Evolutionary conservation across 2,113 vertebrate species (phyloP).

Genomic region (Physeter macrocephalus): DNA sequence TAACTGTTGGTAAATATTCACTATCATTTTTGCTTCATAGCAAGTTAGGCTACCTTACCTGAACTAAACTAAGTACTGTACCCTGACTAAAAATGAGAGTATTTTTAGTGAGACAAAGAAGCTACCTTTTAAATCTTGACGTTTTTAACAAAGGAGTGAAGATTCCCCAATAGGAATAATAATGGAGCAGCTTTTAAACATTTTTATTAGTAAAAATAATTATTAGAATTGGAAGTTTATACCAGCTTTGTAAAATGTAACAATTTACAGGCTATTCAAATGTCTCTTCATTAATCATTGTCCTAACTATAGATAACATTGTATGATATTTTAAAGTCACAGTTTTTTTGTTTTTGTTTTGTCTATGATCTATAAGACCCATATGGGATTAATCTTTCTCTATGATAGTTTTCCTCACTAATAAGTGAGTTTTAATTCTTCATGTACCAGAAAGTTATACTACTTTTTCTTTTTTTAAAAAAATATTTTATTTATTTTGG

Average conservation of each 20-base stretch:
- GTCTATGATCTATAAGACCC: neutral
- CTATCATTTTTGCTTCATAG: neutral
- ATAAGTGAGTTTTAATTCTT: neutral
- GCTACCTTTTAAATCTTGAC: neutral
- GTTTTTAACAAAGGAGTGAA: neutral
- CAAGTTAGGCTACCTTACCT: neutral
- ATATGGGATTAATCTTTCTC: neutral
- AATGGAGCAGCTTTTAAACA: neutral
- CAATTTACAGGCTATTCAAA: neutral
- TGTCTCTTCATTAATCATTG: neutral
- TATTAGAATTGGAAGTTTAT: neutral
- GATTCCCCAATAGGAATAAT: neutral
- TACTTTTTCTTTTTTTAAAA: constrained; percentile 22
- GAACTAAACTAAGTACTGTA: neutral
- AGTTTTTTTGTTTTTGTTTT: neutral
- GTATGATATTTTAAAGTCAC: neutral
- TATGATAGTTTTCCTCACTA: neutral
- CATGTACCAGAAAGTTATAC: neutral
- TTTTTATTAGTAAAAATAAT: neutral
- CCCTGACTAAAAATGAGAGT: neutral
- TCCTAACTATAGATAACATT: neutral
- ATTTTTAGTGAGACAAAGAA: neutral
- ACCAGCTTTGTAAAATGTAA: neutral
- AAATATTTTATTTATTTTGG: no score
- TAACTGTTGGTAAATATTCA: neutral